Evolutionary conservation across 2,888 invertebrate species (phyloP), one percentile per base, ranked within the genome.

Genomic region (Idaea straminata): DNA sequence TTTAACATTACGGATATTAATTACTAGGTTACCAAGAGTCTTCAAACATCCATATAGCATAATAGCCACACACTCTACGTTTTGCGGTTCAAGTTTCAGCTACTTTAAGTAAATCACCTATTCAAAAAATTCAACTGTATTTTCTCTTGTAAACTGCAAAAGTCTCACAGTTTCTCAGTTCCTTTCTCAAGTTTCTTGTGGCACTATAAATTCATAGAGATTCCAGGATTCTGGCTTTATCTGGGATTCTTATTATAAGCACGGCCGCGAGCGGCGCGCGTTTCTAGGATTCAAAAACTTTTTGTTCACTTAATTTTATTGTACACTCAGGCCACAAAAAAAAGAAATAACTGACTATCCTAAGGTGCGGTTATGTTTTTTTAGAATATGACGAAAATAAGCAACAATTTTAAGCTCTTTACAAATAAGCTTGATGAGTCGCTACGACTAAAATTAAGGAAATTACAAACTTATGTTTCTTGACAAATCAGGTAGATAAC

Each of bases 141-240:
- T 77, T 79, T 75, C 69, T 77, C 80, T 77, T 77, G 74, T 70
- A 71, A 73, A 74, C 74, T 76, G 64, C 69, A 79, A 75, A 78
- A 72, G 74, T 69, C 5, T 47, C 74, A 71, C 72, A 74, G 76
- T 59, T 83, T 13, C 47, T 13, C 47, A 47, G 47, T 47, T 82
- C 79, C 80, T 82, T 82, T 80, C 78, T 77, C 70, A 66, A 78
- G 79, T 80, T 83, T 75, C 77, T 80, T 77, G 77, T 77, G 73
- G 74, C 74, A 76, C 78, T 79, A 83, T 83, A 83, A 84, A 84
- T 84, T 84, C 77, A 82, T 75, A 74, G 74, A 78, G 72, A 75
- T 76, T 75, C 66, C 64, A 73, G 76, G 74, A 78, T 77, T 79
- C 77, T 74, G 72, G 67, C 62, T 66, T 68, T 74, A 66, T 66